Evolutionary conservation across 2,888 invertebrate species (phyloP), one percentile per base, ranked within the genome.

Genomic region (Ypsolopha sequella): DNA sequence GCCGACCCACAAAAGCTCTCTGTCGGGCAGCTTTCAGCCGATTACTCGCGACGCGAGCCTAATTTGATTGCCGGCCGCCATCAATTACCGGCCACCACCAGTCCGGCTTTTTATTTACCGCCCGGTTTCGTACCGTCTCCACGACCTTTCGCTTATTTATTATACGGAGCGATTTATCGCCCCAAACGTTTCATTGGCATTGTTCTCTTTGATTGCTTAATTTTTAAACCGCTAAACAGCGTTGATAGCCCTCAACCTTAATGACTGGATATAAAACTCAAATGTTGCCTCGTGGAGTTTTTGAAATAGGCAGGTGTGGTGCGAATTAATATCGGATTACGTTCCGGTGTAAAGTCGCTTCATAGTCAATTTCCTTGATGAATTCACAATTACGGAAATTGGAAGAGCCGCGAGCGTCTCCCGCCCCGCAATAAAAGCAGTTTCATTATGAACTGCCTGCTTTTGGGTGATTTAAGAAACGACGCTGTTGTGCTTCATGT

Each of bases 371-470:
- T 82, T 81, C 79, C 77, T 79, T 80, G 79, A 82, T 81, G 78
- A 80, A 79, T 70, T 78, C 71, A 79, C 80, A 80, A 80, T 82
- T 80, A 80, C 76, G 80, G 78, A 82, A 81, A 82, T 82, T 80
- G 75, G 68, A 74, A 74, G 67, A 63, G 71, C 64, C 66, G 11
- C 36, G 13, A n/a, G 34, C 24, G 49, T 9, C 36, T 43, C 14
- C 7, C 34, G 14, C 43, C 24, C 34, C 35, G 46, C 46, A 6
- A 33, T n/a, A 46, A 33, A 35, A 45, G 45, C 11, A 9, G 43
- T 43, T 43, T 43, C 24, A 14, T 43, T 43, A 24, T 43, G 14
- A 43, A 24, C 43, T 43, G 43, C 24, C 43, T 43, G 43, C 13
- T 43, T 43, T 43, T 24, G 33, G 46, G 34, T 48, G 13, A 48